Base-by-base conservation (phyloP, 2,888 invertebrate genomes). In the Stenichneumon culpator region DNA sequence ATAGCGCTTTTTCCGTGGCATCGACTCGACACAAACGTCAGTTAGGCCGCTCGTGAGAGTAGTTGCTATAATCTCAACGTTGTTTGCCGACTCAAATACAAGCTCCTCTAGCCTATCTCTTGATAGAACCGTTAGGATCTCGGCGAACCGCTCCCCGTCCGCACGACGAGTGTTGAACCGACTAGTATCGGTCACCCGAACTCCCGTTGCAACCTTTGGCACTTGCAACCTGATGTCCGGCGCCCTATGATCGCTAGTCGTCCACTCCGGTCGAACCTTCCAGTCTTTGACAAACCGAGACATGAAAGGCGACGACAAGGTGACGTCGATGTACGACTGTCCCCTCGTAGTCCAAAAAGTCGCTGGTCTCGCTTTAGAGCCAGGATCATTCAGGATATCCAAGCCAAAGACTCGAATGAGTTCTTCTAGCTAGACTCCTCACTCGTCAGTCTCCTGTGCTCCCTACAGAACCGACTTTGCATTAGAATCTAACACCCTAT, bases 111-210 rank as follows among this genome's bases (percentile, higher is more conserved):
- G 47, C 0, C 63, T 68, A 16, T 52, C 16, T 14, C 32, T 19
- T 14, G 80, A 72, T 22, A 82, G 57, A 47, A 32, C 52, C 0
- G 11, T 52, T 0, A 87, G 67, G 60, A 28, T 54, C 52, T 44
- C 50, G 16, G 69, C 44, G 54, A 86, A 86, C 0, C 50, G 22
- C 0, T 72, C 65, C 87, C 86, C 84, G 79, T 87, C 69, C 1
- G 83, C 87, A 25, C 68, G 70, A n/a, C 72, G 63, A 9, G 65
- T 28, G 60, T 84, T 54, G 52, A 85, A 84, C 32, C 77, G 73
- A 14, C 39, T 54, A 32, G 32, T 32, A 5, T 32, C 5, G 32
- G 6, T 6, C 32, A 6, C 32, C 32, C 6, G 32, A 6, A 5
- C 3, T 1, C 19, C 57, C n/a, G 25, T 14, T 6, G 7, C 57